Percentiles rank a stretch among this genome's conserved stretches.
Evolutionary conservation across 1,140 invertebrate genomes (phyloP).

Genomic region (Laupala kohalensis): DNA sequence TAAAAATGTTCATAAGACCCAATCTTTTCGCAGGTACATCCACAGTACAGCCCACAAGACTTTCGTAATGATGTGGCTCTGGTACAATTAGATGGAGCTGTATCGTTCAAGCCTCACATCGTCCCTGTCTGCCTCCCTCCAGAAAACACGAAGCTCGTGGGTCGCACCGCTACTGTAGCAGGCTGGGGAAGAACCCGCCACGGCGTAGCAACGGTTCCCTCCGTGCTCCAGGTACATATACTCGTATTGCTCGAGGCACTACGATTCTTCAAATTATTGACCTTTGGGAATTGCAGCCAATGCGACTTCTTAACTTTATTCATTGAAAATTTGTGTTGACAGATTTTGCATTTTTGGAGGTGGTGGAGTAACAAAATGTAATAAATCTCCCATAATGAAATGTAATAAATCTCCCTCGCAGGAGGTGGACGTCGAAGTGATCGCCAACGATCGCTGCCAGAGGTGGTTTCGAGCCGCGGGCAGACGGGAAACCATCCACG

Average conservation of each 20-base stretch:
- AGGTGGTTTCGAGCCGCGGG: conserved; percentile 82
- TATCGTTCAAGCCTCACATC: conserved; percentile 78
- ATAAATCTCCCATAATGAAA: no score
- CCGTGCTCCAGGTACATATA: conserved; percentile 22
- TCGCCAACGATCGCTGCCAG: conserved; percentile 81
- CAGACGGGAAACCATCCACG: conserved; percentile 76
- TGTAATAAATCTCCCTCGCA: no score
- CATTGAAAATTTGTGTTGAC: no score
- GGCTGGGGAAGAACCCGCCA: conserved; percentile 81
- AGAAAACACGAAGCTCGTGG: conserved; percentile 57
- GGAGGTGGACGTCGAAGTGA: conserved; percentile 71
- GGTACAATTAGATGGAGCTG: conserved; percentile 61
- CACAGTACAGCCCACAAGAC: conserved; percentile 72
- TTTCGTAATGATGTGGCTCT: conserved; percentile 82
- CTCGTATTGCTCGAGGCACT: no score
- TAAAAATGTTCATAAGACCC: no score
- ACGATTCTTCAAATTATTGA: no score
- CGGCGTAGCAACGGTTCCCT: conserved; percentile 29
- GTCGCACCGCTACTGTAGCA: conserved; percentile 73
- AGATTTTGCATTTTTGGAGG: no score
- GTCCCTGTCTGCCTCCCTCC: conserved; percentile 72
- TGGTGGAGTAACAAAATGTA: no score
- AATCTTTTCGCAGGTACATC: conserved; percentile 46
- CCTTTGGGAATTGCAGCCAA: no score
- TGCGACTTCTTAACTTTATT: no score